Percentiles rank a stretch among this genome's conserved stretches.
These are phyloP conservation scores for Microctonus hyperodae DNA, from an alignment of 2,888 invertebrate genomes.

Conservation along the genomic window DNA sequence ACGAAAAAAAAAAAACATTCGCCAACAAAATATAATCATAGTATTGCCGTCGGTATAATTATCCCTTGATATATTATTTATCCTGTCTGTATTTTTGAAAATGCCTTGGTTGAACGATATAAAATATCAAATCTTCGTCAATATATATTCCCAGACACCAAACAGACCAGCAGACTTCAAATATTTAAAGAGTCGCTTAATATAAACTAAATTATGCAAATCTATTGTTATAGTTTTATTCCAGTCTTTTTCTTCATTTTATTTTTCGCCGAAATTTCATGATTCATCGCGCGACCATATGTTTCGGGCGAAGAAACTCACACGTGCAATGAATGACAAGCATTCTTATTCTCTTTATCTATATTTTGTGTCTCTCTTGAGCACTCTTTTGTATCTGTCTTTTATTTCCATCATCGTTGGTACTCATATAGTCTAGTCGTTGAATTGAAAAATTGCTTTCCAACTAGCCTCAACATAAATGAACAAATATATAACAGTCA, in stretches of 20 bases:
- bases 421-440: background rate
- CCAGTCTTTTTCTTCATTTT: background rate
- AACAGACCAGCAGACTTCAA: background rate
- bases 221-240: background rate
- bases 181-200: background rate
- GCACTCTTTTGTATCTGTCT: background rate
- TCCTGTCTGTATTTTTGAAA: background rate
- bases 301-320: constrained; percentile 19
- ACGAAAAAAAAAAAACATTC: background rate
- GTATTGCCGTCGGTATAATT: background rate
- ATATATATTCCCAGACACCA: background rate
- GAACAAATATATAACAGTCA: background rate
- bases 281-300: constrained; percentile 19
- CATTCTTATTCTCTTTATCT: background rate
- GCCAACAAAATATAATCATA: background rate
- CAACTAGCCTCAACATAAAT: constrained; percentile 1
- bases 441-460: constrained; percentile 28
- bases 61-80: too few species aligned
- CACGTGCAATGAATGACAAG: constrained; percentile 9
- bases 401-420: background rate
- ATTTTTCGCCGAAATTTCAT: constrained; percentile 4
- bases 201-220: background rate
- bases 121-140: background rate
- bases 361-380: background rate
- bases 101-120: background rate